These are phyloP conservation scores for Acrossocheilus wenchowensis DNA, from an alignment of 2,797 vertebrate genomes.

Conservation along the genomic window DNA sequence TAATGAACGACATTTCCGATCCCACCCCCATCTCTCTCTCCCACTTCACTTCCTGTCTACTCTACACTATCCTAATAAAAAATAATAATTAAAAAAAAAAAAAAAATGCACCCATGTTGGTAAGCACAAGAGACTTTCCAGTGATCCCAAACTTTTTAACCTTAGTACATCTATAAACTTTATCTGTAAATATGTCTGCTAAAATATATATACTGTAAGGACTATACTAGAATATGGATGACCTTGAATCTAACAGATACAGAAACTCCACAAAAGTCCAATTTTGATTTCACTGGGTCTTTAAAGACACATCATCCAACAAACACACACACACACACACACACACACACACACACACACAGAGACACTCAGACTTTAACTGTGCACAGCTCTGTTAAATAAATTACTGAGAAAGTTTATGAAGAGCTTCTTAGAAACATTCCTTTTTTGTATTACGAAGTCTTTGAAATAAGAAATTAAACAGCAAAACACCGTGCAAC, in stretches of 20 bases:
- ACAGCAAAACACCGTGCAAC: background rate
- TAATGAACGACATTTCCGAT: background rate
- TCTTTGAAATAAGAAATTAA: background rate
- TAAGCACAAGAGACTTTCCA: background rate
- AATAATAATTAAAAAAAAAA: no score
- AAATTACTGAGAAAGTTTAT: background rate
- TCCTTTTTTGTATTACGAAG: background rate
- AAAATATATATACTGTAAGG: background rate
- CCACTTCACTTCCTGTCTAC: no score
- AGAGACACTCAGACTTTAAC: background rate
- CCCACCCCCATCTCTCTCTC: no score
- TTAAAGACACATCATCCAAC: background rate
- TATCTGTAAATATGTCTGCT: background rate
- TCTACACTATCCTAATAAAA: no score
- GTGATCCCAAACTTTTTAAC: background rate
- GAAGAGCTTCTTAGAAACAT: background rate
- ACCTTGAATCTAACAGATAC: background rate
- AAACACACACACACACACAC: background rate
- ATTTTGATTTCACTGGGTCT: constrained; percentile 13
- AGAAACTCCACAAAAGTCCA: background rate
- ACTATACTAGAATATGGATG: background rate
- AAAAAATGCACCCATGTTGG: background rate
- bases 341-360: background rate
- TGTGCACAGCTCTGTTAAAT: background rate
- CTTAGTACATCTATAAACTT: background rate